These are phyloP conservation scores for Rhyacichthys aspro DNA, from an alignment of 2,797 vertebrate species.

Conservation along the genomic window DNA sequence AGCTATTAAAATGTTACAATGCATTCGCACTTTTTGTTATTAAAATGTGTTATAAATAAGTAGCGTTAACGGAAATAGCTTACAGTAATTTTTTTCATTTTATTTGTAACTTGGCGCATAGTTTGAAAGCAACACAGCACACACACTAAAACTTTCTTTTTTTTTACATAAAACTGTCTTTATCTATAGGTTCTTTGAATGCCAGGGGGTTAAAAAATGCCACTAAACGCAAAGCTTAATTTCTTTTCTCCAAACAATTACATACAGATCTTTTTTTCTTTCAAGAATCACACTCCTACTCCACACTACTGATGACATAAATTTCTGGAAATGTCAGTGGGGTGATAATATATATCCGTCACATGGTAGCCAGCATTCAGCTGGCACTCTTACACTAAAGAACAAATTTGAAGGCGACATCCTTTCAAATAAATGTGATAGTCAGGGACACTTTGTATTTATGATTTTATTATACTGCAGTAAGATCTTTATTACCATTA, in stretches of 20 bases:
- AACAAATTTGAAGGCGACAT: slow-evolving; percentile 2
- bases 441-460: neutral
- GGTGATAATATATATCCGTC: neutral
- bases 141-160: too few relatives aligned
- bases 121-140: too few relatives aligned
- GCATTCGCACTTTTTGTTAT: too few relatives aligned
- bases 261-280: neutral
- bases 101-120: too few relatives aligned
- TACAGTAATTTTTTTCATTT: too few relatives aligned
- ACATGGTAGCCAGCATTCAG: neutral
- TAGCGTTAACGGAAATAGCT: too few relatives aligned
- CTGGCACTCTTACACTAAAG: neutral
- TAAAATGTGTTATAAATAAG: neutral
- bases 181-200: neutral
- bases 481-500: neutral
- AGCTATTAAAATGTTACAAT: too few relatives aligned
- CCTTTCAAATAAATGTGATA: neutral
- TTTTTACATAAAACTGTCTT: neutral
- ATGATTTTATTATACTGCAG: neutral
- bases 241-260: neutral
- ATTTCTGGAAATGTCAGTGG: neutral
- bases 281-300: neutral
- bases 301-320: neutral
- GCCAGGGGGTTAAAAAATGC: neutral
- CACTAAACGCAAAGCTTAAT: neutral